Conservation (phyloP, 2,888 invertebrate species). For the Coecobrya sp. region DNA sequence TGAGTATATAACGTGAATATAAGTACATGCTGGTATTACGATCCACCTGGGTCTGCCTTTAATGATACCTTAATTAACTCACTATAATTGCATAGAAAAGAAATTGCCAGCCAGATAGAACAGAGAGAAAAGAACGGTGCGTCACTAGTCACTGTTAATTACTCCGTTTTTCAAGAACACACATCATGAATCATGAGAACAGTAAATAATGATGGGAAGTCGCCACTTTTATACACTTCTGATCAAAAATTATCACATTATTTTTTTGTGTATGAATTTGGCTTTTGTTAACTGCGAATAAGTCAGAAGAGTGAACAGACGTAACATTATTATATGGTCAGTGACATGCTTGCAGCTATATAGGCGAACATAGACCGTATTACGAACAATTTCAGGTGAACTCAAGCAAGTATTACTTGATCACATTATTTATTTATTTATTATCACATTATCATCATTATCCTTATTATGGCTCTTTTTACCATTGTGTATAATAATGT, state of each 20-base stretch:
- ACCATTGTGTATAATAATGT: constrained; percentile 47
- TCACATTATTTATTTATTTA: constrained; percentile 76
- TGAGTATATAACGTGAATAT: background rate
- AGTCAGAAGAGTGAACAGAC: constrained; percentile 29
- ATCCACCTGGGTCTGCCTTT: constrained; percentile 52
- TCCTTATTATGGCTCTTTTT: constrained; percentile 47
- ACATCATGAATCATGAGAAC: constrained; percentile 72
- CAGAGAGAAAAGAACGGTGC: constrained; percentile 33
- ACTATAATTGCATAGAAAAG: constrained; percentile 55
- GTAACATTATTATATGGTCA: constrained; percentile 62
- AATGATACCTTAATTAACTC: constrained; percentile 75
- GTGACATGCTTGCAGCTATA: constrained; percentile 42
- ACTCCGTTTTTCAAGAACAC: constrained; percentile 77
- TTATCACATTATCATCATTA: constrained; percentile 67
- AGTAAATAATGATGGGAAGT: constrained; percentile 78
- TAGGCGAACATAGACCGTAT: background rate
- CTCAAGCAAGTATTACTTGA: constrained; percentile 43
- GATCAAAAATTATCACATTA: constrained; percentile 54
- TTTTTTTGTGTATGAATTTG: constrained; percentile 40
- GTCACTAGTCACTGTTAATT: constrained; percentile 70
- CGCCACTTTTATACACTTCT: constrained; percentile 49
- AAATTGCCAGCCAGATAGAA: background rate
- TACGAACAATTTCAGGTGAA: constrained; percentile 27
- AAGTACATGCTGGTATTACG: background rate
- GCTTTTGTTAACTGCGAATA: constrained; percentile 14